Conservation (phyloP, 1,140 invertebrate species). For the Philotrypesis tridentata region DNA sequence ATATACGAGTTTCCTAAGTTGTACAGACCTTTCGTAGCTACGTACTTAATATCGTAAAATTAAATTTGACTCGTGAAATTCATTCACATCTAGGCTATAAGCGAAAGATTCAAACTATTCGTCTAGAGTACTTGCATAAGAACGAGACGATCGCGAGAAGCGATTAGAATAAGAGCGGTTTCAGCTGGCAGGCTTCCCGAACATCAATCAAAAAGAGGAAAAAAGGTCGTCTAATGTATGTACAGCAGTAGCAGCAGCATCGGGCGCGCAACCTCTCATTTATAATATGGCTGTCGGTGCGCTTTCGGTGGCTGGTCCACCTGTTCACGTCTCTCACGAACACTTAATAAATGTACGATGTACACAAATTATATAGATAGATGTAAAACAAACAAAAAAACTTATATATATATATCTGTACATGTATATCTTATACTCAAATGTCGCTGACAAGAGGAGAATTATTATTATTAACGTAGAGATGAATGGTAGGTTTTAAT, state of each 20-base stretch:
- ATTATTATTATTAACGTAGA: conserved; percentile 18
- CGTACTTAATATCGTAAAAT: not conserved
- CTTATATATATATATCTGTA: not conserved
- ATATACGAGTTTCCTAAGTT: not conserved
- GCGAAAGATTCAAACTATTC: not conserved
- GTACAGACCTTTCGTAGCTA: not conserved
- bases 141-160: not conserved
- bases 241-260: not conserved
- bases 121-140: not conserved
- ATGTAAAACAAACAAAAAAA: conserved; percentile 37
- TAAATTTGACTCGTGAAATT: not conserved
- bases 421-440: conserved; percentile 30
- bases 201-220: not conserved
- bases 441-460: conserved; percentile 1
- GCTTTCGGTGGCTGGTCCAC: conserved; percentile 49
- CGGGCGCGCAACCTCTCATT: conserved; percentile 15
- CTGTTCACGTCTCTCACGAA: conserved; percentile 28
- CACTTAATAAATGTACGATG: conserved; percentile 39
- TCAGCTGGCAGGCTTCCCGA: not conserved
- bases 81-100: not conserved
- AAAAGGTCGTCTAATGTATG: conserved; percentile 19
- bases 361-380: conserved; percentile 46
- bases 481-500: conserved; percentile 41
- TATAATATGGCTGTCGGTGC: conserved; percentile 39
- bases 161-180: not conserved